phyloP scores from a whole-genome alignment of 2,113 vertebrate species.

The Tympanuchus pallidicinctus region DNA sequence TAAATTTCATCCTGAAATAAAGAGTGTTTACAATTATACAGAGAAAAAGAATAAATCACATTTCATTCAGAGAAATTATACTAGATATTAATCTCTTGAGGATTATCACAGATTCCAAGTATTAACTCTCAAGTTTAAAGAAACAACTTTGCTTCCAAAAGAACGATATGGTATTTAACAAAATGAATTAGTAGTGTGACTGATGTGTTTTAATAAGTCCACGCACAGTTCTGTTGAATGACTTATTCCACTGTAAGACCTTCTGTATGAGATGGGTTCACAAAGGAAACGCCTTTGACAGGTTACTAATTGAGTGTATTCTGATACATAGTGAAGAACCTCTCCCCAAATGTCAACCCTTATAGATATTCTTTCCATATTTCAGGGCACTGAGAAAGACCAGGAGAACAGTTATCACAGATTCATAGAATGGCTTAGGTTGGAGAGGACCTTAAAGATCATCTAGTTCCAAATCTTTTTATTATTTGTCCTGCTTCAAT shows the following conservation, averaged over 20 bases:
- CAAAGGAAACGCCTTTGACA: background rate
- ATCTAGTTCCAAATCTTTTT: background rate
- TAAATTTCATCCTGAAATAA: background rate
- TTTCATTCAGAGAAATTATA: background rate
- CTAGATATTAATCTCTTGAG: background rate
- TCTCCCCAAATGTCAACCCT: background rate
- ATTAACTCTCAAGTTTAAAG: background rate
- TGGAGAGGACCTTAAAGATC: no score
- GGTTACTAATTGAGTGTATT: background rate
- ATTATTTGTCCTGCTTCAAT: background rate
- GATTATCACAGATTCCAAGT: background rate
- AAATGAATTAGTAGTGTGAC: background rate
- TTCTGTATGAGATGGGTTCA: background rate
- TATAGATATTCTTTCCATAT: background rate
- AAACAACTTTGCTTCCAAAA: background rate
- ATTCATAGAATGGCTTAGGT: no score
- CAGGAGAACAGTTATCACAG: background rate
- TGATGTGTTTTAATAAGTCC: background rate
- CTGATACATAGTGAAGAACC: background rate
- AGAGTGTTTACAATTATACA: background rate
- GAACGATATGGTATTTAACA: background rate
- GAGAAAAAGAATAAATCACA: background rate
- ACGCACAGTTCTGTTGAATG: background rate
- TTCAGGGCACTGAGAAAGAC: fast-evolving
- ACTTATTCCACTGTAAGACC: background rate